Base-by-base conservation (phyloP, 2,797 vertebrate species). In the Cebuella pygmaea region DNA sequence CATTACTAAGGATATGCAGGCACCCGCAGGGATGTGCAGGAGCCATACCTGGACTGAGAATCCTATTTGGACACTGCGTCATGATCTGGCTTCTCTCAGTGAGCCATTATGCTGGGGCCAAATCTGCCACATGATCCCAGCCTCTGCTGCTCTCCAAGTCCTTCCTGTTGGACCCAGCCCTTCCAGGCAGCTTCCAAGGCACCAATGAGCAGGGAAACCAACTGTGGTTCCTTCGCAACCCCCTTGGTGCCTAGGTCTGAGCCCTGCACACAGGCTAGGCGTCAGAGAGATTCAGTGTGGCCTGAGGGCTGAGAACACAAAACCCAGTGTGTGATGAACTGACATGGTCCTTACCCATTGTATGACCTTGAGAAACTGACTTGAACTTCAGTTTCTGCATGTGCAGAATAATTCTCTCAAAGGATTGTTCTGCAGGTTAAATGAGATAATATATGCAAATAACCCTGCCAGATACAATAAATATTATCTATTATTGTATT, bases 1-100 rank as follows among this genome's bases (percentile, higher is more conserved):
- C 19, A 6, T 95, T 95, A 90, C 97, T 97, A 72, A 97, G 96
- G 92, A 96, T 86, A 91, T 39, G 10, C 4, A 19, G 83, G 70
- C 92, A 72, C 75, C 93, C 6, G 0, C 9, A 33, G 96, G 70
- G 72, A 96, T 78, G 87, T 4, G 13, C 24, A 83, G 84, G 88
- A 93, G 64, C 41, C 17, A 26, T 67, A 84, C 64, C 86, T 93
- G 92, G 24, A 20, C 59, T 86, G 61, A 74, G 85, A 97, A 72
- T 95, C 52, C 59, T 96, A 88, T 95, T n/a, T 52, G 78, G 64
- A 88, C 4, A 0, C 52, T 6, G 13, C 85, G 74, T 96, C 80
- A 84, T 5, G 61, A 76, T 55, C 72, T 81, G 79, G n/a, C 80
- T 84, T 93, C 61, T 64, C 76, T 87, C 80, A 59, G 48, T 30